Evolutionary conservation across 2,888 invertebrate species (phyloP).

Genomic region (Coleophora deauratella): DNA sequence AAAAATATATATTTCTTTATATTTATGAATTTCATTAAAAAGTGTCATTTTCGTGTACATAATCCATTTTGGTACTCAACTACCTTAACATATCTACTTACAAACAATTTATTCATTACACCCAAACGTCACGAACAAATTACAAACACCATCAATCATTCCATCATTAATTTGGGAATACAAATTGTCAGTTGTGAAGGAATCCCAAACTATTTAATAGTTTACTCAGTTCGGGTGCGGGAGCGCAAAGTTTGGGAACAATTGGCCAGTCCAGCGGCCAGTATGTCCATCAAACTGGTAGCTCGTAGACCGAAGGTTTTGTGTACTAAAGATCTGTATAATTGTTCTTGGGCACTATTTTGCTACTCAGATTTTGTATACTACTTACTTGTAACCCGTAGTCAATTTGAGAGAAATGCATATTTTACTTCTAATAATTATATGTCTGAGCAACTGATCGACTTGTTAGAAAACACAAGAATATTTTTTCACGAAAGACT

Average conservation of each 20-base stretch:
- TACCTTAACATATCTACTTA: neutral
- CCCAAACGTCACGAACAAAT: neutral
- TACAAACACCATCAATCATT: slow-evolving; percentile 43
- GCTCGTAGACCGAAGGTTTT: too few relatives aligned
- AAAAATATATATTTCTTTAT: too few relatives aligned
- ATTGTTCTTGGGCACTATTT: too few relatives aligned
- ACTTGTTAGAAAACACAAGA: too few relatives aligned
- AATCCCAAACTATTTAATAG: slow-evolving; percentile 36
- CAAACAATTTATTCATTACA: neutral
- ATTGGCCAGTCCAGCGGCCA: slow-evolving; percentile 48
- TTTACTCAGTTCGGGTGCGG: slow-evolving; percentile 31
- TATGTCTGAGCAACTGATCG: too few relatives aligned
- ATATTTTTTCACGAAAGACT: too few relatives aligned
- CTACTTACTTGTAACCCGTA: too few relatives aligned
- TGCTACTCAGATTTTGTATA: too few relatives aligned
- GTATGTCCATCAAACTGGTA: slow-evolving; percentile 55
- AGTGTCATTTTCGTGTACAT: too few relatives aligned
- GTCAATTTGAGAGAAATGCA: too few relatives aligned
- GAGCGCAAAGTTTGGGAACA: slow-evolving; percentile 40
- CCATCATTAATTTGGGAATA: slow-evolving; percentile 44
- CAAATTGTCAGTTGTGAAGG: slow-evolving; percentile 33
- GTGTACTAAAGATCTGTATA: neutral
- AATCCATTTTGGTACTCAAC: neutral
- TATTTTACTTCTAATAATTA: too few relatives aligned
- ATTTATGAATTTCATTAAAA: too few relatives aligned